Conservation (phyloP, 2,113 vertebrate genomes). For the Myiopsitta monachus region DNA sequence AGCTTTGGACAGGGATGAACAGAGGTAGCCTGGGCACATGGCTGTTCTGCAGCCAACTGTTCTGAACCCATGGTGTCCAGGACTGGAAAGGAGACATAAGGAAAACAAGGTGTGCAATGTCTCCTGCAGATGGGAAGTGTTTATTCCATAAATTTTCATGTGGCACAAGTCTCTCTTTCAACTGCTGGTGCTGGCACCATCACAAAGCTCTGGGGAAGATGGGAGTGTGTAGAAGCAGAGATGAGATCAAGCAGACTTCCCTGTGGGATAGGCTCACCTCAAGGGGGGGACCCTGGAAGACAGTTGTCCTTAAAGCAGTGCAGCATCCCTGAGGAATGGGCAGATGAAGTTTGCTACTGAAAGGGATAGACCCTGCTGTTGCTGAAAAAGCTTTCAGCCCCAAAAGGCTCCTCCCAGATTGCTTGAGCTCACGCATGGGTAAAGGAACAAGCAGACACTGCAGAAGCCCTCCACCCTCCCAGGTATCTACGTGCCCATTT, state of each 20-base stretch:
- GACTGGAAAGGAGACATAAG: neutral
- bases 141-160: fast-evolving
- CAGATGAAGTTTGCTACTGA: neutral
- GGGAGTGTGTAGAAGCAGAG: neutral
- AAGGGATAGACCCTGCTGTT: neutral
- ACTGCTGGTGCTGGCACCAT: neutral
- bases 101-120: neutral
- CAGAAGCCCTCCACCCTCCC: neutral
- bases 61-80: neutral
- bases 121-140: neutral
- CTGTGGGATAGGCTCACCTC: neutral
- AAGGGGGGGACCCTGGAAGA: fast-evolving
- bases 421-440: neutral
- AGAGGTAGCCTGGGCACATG: neutral
- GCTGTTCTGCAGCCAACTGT: neutral
- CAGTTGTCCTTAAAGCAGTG: neutral
- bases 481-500: fast-evolving
- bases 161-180: neutral
- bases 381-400: neutral
- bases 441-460: neutral
- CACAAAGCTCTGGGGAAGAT: neutral
- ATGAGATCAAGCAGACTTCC: fast-evolving
- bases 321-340: neutral
- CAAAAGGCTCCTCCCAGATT: neutral
- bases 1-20: neutral